These are phyloP conservation scores for Brachionus sp. DNA, from an alignment of 1,140 invertebrate genomes.

Conservation along the genomic window DNA sequence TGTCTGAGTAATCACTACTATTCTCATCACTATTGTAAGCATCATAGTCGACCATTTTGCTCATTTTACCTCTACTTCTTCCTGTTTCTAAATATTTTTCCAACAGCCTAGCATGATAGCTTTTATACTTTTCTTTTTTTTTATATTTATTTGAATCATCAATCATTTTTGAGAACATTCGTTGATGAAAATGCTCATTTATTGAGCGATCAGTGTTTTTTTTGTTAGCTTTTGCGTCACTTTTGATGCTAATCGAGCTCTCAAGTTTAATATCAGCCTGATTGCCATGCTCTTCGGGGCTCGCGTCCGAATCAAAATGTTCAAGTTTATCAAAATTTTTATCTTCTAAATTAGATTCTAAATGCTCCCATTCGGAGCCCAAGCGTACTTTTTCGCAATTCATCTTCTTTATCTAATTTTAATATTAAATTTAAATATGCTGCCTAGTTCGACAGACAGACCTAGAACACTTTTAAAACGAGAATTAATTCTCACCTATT, in stretches of 20 bases:
- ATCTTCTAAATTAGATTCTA: not conserved
- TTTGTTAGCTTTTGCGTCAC: not conserved
- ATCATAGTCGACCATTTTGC: not conserved
- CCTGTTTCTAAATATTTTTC: constrained; percentile 28
- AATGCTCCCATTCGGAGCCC: no score
- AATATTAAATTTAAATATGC: not conserved
- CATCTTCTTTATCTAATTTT: not conserved
- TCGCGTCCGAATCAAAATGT: not conserved
- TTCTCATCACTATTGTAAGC: constrained; percentile 14
- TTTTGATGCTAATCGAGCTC: not conserved
- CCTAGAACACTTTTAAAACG: no score
- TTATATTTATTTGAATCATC: not conserved
- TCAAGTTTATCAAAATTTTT: not conserved
- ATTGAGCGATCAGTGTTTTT: not conserved
- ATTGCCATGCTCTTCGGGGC: not conserved
- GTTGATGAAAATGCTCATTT: not conserved
- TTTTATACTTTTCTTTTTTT: constrained; percentile 38
- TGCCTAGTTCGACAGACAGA: not conserved
- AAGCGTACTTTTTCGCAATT: no score
- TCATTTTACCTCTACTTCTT: constrained; percentile 28
- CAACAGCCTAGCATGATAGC: not conserved
- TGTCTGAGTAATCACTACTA: not conserved
- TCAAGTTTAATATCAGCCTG: not conserved
- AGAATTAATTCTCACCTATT: not conserved
- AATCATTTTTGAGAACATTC: constrained; percentile 6